Percentiles rank a stretch among this genome's conserved stretches.
Conservation (phyloP, 2,113 vertebrate genomes). For the Agapornis roseicollis region DNA sequence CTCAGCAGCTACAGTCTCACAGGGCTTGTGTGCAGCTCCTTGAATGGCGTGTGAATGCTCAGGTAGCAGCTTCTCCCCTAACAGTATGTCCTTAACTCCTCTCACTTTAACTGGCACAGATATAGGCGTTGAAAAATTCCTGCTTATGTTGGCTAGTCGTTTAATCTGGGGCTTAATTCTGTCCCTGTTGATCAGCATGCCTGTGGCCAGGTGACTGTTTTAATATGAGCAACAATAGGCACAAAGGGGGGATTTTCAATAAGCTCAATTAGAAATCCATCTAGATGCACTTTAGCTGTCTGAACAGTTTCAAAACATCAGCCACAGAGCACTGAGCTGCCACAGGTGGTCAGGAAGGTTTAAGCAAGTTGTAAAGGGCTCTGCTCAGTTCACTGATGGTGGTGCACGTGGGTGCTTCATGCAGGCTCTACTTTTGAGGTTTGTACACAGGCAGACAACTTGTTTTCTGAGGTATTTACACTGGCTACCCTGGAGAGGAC, state of each 20-base stretch:
- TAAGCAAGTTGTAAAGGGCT: not conserved
- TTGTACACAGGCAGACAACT: accelerated
- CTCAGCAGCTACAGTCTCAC: not conserved
- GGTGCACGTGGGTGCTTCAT: not conserved
- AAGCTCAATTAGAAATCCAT: not conserved
- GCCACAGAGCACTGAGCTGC: not conserved
- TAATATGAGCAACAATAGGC: not conserved
- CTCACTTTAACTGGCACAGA: accelerated
- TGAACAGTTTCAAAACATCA: not conserved
- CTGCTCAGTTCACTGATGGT: not conserved
- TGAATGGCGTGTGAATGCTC: not conserved
- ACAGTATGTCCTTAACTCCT: not conserved
- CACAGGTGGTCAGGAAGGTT: not conserved
- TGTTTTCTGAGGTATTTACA: not conserved
- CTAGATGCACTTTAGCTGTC: not conserved
- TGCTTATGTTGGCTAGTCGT: not conserved
- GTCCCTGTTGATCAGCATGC: not conserved
- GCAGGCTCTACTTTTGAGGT: not conserved
- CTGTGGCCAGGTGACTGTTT: not conserved
- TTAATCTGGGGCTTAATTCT: not conserved
- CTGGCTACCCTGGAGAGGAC: not conserved
- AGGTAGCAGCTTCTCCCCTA: not conserved
- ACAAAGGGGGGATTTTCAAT: not conserved
- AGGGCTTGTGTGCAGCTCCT: not conserved
- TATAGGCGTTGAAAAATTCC: not conserved